Percentiles rank a stretch among this genome's conserved stretches.
These are phyloP conservation scores for Resseliella maxima DNA, from an alignment of 2,888 invertebrate species.

Conservation along the genomic window DNA sequence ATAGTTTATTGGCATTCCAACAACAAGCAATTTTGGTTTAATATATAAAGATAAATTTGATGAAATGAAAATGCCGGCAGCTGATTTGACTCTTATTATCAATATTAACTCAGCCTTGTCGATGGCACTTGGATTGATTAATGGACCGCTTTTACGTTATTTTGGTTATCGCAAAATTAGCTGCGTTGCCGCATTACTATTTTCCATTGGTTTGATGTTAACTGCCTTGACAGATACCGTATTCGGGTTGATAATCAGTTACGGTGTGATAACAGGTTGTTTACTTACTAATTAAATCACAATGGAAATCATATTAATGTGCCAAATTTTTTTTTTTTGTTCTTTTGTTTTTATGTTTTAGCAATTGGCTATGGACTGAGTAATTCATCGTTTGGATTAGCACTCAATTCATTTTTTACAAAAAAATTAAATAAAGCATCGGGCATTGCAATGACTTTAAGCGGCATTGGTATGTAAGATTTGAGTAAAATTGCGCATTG, in stretches of 20 bases:
- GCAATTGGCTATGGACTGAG: constrained; percentile 73
- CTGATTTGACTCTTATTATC: constrained; percentile 74
- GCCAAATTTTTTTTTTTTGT: neutral
- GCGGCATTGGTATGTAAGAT: too few species aligned
- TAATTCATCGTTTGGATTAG: constrained; percentile 73
- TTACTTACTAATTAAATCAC: constrained; percentile 60
- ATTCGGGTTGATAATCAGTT: constrained; percentile 72
- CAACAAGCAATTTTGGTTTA: constrained; percentile 75
- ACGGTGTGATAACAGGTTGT: constrained; percentile 79
- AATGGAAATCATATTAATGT: neutral
- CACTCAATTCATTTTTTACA: constrained; percentile 75
- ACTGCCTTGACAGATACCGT: constrained; percentile 72
- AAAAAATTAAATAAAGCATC: constrained; percentile 73
- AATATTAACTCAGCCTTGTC: constrained; percentile 76
- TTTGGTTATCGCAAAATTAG: constrained; percentile 77
- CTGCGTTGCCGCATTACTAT: constrained; percentile 70
- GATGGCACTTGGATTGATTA: constrained; percentile 75
- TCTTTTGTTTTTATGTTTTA: constrained; percentile 61
- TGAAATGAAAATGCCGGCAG: constrained; percentile 71
- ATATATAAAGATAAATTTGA: constrained; percentile 74
- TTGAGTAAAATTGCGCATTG: too few species aligned
- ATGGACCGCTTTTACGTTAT: constrained; percentile 73
- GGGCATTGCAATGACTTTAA: constrained; percentile 74
- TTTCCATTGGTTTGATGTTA: constrained; percentile 71
- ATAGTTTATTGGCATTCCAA: constrained; percentile 67